Evolutionary conservation across 2,797 vertebrate species (phyloP), one percentile per base, ranked within the genome.

Genomic region (Sciurus carolinensis): DNA sequence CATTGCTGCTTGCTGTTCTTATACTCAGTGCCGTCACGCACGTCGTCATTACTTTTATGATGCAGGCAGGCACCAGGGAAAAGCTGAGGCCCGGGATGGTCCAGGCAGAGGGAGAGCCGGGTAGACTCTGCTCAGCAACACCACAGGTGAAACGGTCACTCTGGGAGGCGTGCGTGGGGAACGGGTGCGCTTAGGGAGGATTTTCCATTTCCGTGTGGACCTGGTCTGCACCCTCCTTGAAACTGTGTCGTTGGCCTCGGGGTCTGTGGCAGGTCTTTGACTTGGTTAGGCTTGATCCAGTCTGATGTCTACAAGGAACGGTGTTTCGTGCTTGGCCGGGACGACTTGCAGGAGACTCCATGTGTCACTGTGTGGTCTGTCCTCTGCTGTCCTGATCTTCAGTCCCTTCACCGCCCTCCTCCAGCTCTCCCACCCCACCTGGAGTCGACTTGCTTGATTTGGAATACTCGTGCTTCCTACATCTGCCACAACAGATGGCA

Each of bases 401-500:
- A 62, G 2, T 2, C 18, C 10, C 39, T 87, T 9, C 50, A 36
- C 30, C 11, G 9, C 4, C 18, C 12, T 36, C 39, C n/a, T 33
- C 1, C 0, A 15, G 24, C 17, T 33, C 26, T 14, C 26, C 1
- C 30, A 26, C 26, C 30, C 47, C 13, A 42, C 1, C 28, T n/a
- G 17, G 12, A 33, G 24, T n/a, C n/a, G 59, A 36, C 13, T 69
- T 79, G 14, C 13, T 28, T 7, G 22, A 42, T n/a, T 24, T 50
- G 54, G 66, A 39, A 64, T 24, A 59, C n/a, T 83, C 86, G 33
- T 57, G 5, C 72, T 64, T 54, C 64, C 69, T n/a, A 44, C 5
- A 12, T 26, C 30, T 57, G 5, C 36, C 26, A 33, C 17, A 79
- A 79, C 30, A 84, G 54, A 91, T 76, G n/a, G 39, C 17, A 24